These are phyloP conservation scores for Drosophila algonquin DNA, from an alignment of 2,888 invertebrate genomes.

Conservation along the genomic window DNA sequence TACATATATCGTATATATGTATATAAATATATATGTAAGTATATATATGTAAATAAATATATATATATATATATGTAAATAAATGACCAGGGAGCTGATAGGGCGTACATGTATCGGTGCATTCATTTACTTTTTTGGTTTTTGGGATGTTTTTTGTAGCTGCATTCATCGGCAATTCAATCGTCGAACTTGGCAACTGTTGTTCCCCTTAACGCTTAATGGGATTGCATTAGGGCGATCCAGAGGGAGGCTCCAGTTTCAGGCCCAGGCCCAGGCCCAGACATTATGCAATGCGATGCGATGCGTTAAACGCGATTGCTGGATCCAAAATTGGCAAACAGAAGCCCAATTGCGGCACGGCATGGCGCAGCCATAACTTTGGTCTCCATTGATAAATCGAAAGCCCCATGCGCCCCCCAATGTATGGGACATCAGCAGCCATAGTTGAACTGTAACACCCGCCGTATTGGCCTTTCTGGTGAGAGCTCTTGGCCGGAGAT, in stretches of 20 bases:
- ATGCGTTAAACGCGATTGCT: constrained; percentile 28
- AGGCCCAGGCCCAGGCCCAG: constrained; percentile 13
- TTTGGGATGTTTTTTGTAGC: neutral
- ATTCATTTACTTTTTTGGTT: neutral
- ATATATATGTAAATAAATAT: too few relatives aligned
- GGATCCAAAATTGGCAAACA: constrained; percentile 11
- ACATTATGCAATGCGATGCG: constrained; percentile 29
- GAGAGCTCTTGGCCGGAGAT: constrained; percentile 1
- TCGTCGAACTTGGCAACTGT: constrained; percentile 45
- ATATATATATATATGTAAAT: neutral
- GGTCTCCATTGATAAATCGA: constrained; percentile 19
- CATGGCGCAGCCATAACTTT: too few relatives aligned
- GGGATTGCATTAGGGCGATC: constrained; percentile 51
- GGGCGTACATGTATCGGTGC: neutral
- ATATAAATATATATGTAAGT: too few relatives aligned
- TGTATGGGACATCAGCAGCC: constrained; percentile 15
- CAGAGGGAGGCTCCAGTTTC: constrained; percentile 4
- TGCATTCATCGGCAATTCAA: constrained; percentile 10
- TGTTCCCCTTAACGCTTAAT: constrained; percentile 61
- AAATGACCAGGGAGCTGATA: neutral
- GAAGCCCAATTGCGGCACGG: neutral
- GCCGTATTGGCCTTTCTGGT: neutral
- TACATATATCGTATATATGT: too few relatives aligned
- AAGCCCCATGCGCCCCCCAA: constrained; percentile 2
- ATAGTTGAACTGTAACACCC: neutral